A percentile compares a stretch with the other conserved stretches of the same genome.
These are phyloP conservation scores for Crocodylus rhombifer DNA, from an alignment of 2,797 vertebrate genomes.

Conservation along the genomic window DNA sequence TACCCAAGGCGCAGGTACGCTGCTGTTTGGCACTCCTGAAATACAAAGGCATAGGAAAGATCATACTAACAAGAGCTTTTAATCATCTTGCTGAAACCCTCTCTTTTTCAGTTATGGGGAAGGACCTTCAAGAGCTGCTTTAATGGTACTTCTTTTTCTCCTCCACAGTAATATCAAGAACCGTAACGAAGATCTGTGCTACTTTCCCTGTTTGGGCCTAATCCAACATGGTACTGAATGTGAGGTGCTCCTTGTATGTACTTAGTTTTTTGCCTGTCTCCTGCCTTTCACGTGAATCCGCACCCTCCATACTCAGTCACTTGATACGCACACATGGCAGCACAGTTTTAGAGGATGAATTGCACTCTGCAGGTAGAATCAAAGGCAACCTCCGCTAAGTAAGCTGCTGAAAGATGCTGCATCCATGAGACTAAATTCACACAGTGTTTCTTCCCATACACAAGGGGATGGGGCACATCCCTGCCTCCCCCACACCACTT, in stretches of 20 bases:
- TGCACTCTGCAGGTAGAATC: too few species aligned
- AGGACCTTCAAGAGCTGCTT: neutral
- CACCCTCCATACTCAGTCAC: neutral
- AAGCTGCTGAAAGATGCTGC: neutral
- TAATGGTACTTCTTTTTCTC: neutral
- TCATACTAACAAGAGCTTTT: neutral
- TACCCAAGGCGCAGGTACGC: neutral
- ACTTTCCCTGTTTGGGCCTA: accelerated
- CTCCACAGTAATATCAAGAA: neutral
- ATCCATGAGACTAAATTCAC: neutral
- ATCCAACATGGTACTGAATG: neutral
- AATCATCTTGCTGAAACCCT: neutral
- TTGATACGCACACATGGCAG: neutral
- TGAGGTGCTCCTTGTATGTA: neutral
- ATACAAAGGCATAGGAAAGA: neutral
- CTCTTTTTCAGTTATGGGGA: neutral
- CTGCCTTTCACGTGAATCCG: neutral
- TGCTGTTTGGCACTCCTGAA: neutral
- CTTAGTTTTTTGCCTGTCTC: neutral
- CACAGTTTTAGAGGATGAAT: neutral
- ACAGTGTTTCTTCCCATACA: too few species aligned
- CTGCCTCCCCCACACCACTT: too few species aligned
- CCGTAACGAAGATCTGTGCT: neutral
- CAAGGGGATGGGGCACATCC: too few species aligned
- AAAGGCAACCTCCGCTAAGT: neutral